Evolutionary conservation across 2,888 invertebrate species (phyloP).

Genomic region (Calliphora vomitoria): DNA sequence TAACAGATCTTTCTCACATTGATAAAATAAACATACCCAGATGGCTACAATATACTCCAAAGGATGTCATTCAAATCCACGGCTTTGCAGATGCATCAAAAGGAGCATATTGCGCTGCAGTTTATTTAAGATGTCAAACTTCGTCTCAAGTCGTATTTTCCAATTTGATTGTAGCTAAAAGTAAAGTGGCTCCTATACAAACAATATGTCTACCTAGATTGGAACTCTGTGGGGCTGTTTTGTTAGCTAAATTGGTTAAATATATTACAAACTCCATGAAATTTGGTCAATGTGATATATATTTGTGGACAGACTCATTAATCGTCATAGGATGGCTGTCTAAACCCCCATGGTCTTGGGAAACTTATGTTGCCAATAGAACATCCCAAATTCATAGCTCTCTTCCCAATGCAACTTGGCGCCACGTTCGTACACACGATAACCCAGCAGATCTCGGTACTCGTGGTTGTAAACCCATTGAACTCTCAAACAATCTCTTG

Average conservation of each 20-base stretch:
- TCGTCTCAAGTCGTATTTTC: background rate
- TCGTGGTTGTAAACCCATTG: conserved; percentile 4
- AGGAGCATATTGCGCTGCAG: conserved; percentile 30
- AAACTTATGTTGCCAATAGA: conserved; percentile 34
- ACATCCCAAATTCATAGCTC: conserved; percentile 16
- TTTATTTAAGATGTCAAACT: conserved; percentile 15
- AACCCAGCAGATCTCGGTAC: conserved; percentile 30
- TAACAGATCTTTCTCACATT: background rate
- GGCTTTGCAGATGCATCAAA: conserved; percentile 56
- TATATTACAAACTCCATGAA: background rate
- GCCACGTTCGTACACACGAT: conserved; percentile 3
- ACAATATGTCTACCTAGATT: background rate
- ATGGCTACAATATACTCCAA: conserved; percentile 23
- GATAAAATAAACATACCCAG: conserved; percentile 29
- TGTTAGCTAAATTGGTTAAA: conserved; percentile 26
- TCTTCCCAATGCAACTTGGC: conserved; percentile 4
- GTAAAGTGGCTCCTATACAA: conserved; percentile 45
- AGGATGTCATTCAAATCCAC: conserved; percentile 23
- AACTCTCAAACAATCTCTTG: background rate
- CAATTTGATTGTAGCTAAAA: conserved; percentile 51
- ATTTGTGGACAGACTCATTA: conserved; percentile 30
- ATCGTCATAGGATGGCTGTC: no score
- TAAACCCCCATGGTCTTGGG: conserved; percentile 38
- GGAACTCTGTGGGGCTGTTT: conserved; percentile 30
- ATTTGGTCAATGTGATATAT: background rate